Percentiles rank a stretch among this genome's conserved stretches.
phyloP scores from a whole-genome alignment of 2,797 vertebrate genomes.

The Xenentodon cancila region DNA sequence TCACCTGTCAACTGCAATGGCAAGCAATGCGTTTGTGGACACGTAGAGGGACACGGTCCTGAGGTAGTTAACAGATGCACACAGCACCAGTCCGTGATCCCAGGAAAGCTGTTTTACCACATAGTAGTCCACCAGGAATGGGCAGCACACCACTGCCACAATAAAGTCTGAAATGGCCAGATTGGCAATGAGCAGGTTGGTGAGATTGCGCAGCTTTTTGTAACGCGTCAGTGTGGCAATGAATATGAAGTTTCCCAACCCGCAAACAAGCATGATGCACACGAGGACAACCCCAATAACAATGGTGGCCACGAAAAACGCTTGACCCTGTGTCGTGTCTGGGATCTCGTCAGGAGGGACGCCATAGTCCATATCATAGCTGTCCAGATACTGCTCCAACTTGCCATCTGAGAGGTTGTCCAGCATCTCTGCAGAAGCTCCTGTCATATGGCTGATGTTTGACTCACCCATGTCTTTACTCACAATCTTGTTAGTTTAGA shows the following conservation, averaged over 20 bases:
- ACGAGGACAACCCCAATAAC: slow-evolving; percentile 89
- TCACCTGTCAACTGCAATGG: slow-evolving; percentile 96
- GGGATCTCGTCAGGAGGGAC: slow-evolving; percentile 87
- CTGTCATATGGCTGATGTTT: slow-evolving; percentile 67
- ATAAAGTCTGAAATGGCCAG: slow-evolving; percentile 96
- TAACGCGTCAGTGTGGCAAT: slow-evolving; percentile 90
- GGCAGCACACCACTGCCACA: slow-evolving; percentile 95
- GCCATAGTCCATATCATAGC: slow-evolving; percentile 87
- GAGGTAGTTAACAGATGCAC: slow-evolving; percentile 93
- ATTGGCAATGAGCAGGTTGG: slow-evolving; percentile 96
- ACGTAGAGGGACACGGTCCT: slow-evolving; percentile 94
- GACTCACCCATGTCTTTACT: slow-evolving; percentile 70
- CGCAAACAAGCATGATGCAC: slow-evolving; percentile 95
- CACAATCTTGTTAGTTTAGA: neutral
- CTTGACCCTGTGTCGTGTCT: slow-evolving; percentile 89
- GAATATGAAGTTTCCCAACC: slow-evolving; percentile 94
- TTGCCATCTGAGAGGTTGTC: slow-evolving; percentile 22
- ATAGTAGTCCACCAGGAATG: slow-evolving; percentile 97
- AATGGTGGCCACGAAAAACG: slow-evolving; percentile 92
- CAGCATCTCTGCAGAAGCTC: slow-evolving; percentile 39
- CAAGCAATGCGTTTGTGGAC: slow-evolving; percentile 95
- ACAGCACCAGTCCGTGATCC: slow-evolving; percentile 91
- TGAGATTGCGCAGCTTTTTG: slow-evolving; percentile 95
- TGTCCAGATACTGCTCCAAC: slow-evolving; percentile 77
- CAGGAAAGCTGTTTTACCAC: slow-evolving; percentile 94